Evolutionary conservation across 2,888 invertebrate species (phyloP).

Genomic region (Rutpela maculata): DNA sequence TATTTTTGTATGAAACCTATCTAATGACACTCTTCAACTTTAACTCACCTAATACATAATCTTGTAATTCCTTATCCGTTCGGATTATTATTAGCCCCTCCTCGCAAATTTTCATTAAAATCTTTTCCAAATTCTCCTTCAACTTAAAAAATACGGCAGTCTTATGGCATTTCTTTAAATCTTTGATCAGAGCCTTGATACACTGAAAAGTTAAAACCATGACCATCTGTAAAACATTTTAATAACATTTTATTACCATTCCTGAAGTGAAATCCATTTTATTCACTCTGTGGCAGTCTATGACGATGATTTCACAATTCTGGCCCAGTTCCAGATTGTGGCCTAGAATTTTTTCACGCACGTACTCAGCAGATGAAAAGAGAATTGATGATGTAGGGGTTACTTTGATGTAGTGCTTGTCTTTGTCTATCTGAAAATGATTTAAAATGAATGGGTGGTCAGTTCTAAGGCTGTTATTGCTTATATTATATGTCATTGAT

Average conservation of each 20-base stretch:
- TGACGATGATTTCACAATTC: conserved; percentile 74
- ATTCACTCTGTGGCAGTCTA: conserved; percentile 80
- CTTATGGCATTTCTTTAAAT: conserved; percentile 62
- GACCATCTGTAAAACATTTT: not conserved
- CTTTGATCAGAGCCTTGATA: conserved; percentile 62
- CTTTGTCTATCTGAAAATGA: conserved; percentile 57
- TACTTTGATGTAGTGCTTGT: conserved; percentile 60
- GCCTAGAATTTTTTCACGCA: conserved; percentile 73
- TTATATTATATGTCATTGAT: not conserved
- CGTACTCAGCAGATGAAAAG: conserved; percentile 78
- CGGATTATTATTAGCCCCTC: conserved; percentile 47
- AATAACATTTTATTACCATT: conserved; percentile 75
- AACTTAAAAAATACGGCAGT: conserved; percentile 61
- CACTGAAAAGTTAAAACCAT: conserved; percentile 59
- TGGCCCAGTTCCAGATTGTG: conserved; percentile 63
- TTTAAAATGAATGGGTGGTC: not conserved
- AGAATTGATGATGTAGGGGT: conserved; percentile 76
- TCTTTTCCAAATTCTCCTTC: conserved; percentile 50
- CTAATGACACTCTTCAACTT: too few relatives aligned
- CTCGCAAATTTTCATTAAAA: conserved; percentile 52
- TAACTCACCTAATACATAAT: conserved; percentile 53
- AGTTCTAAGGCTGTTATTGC: not conserved
- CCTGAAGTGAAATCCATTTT: conserved; percentile 82
- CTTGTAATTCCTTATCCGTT: conserved; percentile 53
- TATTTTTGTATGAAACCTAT: too few relatives aligned